Base-by-base conservation (phyloP, 2,888 invertebrate species). In the Scaptomyza polygonia region DNA sequence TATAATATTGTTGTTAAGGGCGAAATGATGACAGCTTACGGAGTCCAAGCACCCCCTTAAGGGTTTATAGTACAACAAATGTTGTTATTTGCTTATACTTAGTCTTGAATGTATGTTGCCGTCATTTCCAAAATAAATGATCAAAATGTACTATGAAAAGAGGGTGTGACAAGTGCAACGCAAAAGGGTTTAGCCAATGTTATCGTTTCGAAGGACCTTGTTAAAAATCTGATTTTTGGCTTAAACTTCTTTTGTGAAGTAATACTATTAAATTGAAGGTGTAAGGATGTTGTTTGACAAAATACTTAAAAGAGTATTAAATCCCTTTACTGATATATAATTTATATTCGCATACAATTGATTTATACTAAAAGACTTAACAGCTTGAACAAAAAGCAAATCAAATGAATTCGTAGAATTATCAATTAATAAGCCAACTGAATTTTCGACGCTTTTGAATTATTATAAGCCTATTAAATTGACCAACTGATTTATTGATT, bases 1-100 rank as follows among this genome's bases (percentile, higher is more conserved):
- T 39, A 39, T 39, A 16, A 8, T 18, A 36, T 54, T 65, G 54
- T 39, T 76, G 57, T 61, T 70, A 61, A 57, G 45, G 53, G 49
- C 72, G 3, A 51, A 75, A 72, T 65, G 72, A 72, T 69, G 75
- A 52, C 65, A 75, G 76, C 72, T 72, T 44, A 72, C 58, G 54
- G 43, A 67, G 32, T 34, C 53, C 56, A 72, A 61, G 45, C 25
- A 27, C 29, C 51, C 71, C 52, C 21, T 3, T 11, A 29, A 52
- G 54, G 54, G n/a, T 25, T 25, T 5, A 29, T 30, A 29, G 44
- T 21, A 39, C 43, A 44, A 32, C 39, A 49, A 55, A 54, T 55
- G 21, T 59, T 51, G 68, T 54, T 54, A 58, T 53, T 59, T 56
- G 61, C 16, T 29, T 16, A 43, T 25, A 29, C 32, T n/a, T n/a